phyloP scores from a whole-genome alignment of 2,888 invertebrate genomes.

The Eilema griseolum region DNA sequence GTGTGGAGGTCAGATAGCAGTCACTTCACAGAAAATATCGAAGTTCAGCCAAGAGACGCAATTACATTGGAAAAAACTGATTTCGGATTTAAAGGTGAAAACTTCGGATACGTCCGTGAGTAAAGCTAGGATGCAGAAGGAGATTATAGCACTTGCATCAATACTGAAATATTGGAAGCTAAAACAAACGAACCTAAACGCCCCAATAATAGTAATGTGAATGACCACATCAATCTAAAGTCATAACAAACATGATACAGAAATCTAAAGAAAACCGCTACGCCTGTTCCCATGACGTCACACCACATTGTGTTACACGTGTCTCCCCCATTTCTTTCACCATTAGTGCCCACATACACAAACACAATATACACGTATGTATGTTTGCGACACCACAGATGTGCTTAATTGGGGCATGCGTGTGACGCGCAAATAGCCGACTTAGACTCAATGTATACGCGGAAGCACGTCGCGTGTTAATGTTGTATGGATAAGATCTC shows the following conservation, averaged over 20 bases:
- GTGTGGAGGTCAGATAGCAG: too few species aligned
- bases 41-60: too few species aligned
- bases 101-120: too few species aligned
- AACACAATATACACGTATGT: constrained; percentile 16
- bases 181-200: too few species aligned
- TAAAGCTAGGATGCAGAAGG: too few species aligned
- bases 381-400: constrained; percentile 48
- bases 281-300: constrained; percentile 15
- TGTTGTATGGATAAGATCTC: constrained; percentile 31
- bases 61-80: too few species aligned
- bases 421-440: constrained; percentile 54
- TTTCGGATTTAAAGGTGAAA: too few species aligned
- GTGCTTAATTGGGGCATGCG: constrained; percentile 58
- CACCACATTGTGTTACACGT: constrained; percentile 21
- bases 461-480: constrained; percentile 42
- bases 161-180: too few species aligned
- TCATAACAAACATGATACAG: neutral
- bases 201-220: too few species aligned
- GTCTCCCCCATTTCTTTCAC: constrained; percentile 27
- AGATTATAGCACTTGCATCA: too few species aligned
- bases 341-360: constrained; percentile 25
- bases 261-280: constrained; percentile 7
- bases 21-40: too few species aligned
- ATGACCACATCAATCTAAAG: too few species aligned
- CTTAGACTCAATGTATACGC: constrained; percentile 53